Evolutionary conservation across 2,797 vertebrate genomes (phyloP).

Genomic region (Pempheris klunzingeri): DNA sequence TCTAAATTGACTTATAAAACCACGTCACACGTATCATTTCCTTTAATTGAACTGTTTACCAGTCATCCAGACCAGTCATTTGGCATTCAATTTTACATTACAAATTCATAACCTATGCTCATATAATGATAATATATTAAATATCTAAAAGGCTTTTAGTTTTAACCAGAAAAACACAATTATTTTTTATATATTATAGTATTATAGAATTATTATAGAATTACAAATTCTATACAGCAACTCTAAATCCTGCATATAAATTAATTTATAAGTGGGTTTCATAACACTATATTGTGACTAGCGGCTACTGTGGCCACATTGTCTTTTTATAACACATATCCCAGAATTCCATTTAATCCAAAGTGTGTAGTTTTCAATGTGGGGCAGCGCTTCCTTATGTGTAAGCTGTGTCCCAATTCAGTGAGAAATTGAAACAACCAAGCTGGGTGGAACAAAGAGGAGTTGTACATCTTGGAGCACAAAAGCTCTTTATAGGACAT

Average conservation of each 20-base stretch:
- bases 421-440: neutral
- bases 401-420: neutral
- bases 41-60: neutral
- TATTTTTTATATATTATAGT: too few species aligned
- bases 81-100: neutral
- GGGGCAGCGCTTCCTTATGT: neutral
- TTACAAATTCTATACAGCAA: too few species aligned
- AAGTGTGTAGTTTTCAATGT: neutral
- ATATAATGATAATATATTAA: neutral
- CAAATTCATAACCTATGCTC: neutral
- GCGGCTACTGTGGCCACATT: too few species aligned
- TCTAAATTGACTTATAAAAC: neutral
- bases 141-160: neutral
- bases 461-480: neutral
- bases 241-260: neutral
- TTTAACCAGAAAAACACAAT: neutral
- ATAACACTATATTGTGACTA: neutral
- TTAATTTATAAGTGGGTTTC: neutral
- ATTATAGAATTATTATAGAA: too few species aligned
- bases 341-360: neutral
- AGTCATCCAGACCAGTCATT: neutral
- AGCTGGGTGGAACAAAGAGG: neutral
- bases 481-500: neutral
- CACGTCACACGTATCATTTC: neutral
- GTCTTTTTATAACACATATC: neutral